These are phyloP conservation scores for Cydia pomonella DNA, from an alignment of 1,140 invertebrate species.

Conservation along the genomic window DNA sequence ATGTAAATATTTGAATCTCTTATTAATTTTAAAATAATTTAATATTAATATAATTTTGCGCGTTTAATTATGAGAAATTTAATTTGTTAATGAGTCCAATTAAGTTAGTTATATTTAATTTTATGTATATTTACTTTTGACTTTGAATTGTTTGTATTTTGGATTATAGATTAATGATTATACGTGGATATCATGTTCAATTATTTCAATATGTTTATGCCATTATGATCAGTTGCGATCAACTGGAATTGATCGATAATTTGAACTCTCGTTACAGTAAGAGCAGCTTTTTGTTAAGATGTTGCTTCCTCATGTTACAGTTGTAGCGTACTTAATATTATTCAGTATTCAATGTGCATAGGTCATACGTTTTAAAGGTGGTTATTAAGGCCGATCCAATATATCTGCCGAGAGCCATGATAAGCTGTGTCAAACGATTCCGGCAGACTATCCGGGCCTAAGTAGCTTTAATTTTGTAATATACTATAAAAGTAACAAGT, in stretches of 20 bases:
- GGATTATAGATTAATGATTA: background rate
- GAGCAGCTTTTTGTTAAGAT: background rate
- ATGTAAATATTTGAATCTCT: conserved; percentile 33
- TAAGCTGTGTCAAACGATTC: background rate
- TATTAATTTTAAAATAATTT: conserved; percentile 15
- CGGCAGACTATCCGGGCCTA: conserved; percentile 8
- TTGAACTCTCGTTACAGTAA: conserved; percentile 10
- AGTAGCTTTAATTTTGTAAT: conserved; percentile 60
- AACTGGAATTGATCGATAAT: conserved; percentile 19
- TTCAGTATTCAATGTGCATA: conserved; percentile 31
- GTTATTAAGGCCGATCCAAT: conserved; percentile 23
- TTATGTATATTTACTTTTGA: conserved; percentile 26
- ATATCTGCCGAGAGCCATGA: conserved; percentile 9
- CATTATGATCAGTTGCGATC: conserved; percentile 12
- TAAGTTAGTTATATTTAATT: conserved; percentile 31
- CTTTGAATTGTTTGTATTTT: conserved; percentile 20
- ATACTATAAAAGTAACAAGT: conserved; percentile 56
- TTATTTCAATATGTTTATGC: conserved; percentile 15
- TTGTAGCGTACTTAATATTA: conserved; percentile 33
- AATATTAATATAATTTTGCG: conserved; percentile 13
- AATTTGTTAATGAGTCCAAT: conserved; percentile 17
- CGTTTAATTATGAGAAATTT: conserved; percentile 24
- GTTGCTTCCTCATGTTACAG: conserved; percentile 7
- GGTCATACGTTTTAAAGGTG: conserved; percentile 23
- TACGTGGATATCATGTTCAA: conserved; percentile 17